Percentiles rank a stretch among this genome's conserved stretches.
phyloP scores from a whole-genome alignment of 2,113 vertebrate genomes.

The Pleuronectes platessa region DNA sequence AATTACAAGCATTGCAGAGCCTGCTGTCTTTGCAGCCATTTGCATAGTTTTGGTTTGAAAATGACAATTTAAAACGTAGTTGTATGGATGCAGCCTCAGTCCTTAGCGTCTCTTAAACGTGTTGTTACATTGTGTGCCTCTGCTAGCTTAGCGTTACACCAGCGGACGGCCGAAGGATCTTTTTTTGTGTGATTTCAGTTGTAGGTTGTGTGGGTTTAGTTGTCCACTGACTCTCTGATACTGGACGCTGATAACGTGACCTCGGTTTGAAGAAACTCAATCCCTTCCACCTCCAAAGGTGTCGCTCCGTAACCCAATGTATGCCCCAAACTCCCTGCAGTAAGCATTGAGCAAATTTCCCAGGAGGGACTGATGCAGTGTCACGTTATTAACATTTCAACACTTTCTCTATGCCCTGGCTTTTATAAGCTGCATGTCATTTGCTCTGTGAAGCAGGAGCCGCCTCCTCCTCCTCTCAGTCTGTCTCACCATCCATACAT shows the following conservation, averaged over 20 bases:
- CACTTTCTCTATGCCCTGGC: conserved; percentile 35
- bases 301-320: conserved; percentile 32
- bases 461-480: conserved; percentile 68
- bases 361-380: conserved; percentile 50
- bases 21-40: too few relatives aligned
- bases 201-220: neutral
- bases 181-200: neutral
- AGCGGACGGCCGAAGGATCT: neutral
- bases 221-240: neutral
- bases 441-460: conserved; percentile 41
- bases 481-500: conserved; percentile 70
- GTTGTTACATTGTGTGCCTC: too few relatives aligned
- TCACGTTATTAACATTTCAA: conserved; percentile 55
- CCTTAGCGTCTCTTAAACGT: too few relatives aligned
- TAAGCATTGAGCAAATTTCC: conserved; percentile 28
- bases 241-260: conserved; percentile 26
- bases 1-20: too few relatives aligned
- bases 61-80: too few relatives aligned
- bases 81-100: too few relatives aligned
- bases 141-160: neutral
- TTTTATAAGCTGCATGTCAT: conserved; percentile 52
- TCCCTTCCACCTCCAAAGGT: conserved; percentile 13
- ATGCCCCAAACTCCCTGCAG: conserved; percentile 24
- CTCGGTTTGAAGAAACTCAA: conserved; percentile 2
- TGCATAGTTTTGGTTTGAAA: too few relatives aligned